These are phyloP conservation scores for Mustelus asterias DNA, from an alignment of 2,113 vertebrate genomes.

Conservation along the genomic window DNA sequence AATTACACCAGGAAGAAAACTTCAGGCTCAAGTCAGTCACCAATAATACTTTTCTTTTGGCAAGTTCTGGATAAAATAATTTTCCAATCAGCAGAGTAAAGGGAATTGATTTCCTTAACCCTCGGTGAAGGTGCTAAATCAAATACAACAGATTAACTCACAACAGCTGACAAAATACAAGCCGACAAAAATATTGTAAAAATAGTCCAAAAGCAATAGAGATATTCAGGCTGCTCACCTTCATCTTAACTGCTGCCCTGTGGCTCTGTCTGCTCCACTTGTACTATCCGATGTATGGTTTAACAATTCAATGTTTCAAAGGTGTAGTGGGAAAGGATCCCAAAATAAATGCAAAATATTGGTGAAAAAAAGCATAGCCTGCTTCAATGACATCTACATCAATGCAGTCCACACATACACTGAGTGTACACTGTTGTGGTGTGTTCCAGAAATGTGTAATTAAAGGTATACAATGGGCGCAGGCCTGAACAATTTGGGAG, in stretches of 20 bases:
- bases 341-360: neutral
- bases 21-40: neutral
- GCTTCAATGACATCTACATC: neutral
- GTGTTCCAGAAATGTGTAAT: neutral
- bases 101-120: neutral
- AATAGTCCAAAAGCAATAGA: conserved; percentile 19
- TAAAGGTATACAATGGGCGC: neutral
- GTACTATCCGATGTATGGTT: neutral
- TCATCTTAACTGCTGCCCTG: neutral
- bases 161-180: conserved; percentile 13
- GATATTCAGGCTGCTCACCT: neutral
- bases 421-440: neutral
- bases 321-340: neutral
- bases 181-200: neutral
- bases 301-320: conserved; percentile 12
- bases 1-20: neutral
- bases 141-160: conserved; percentile 15
- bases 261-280: neutral
- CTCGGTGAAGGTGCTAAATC: neutral
- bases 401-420: neutral
- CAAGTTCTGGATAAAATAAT: neutral
- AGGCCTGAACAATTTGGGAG: neutral
- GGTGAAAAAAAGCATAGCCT: neutral
- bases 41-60: neutral
- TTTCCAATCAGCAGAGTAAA: neutral